Evolutionary conservation across 2,888 invertebrate genomes (phyloP), one percentile per base, ranked within the genome.

Genomic region (Meghimatium bilineatum): DNA sequence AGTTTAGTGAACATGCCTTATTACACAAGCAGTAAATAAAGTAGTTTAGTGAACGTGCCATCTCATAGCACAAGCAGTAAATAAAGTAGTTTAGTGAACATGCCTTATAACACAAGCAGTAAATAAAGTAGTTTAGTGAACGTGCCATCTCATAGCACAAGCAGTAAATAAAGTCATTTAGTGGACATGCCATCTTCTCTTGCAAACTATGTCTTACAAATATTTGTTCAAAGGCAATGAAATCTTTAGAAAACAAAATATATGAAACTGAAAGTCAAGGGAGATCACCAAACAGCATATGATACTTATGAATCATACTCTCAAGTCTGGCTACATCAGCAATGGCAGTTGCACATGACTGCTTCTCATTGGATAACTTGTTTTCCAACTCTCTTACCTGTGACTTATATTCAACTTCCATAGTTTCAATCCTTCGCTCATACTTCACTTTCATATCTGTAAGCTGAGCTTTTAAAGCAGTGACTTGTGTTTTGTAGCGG

Each of bases 311-410:
- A 20, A 91, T 79, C 75, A 91, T 87, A 32, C 88, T 82, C 83
- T 92, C 91, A n/a, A 93, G 84, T 8, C 85, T 83, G 14, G 92
- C 87, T 12, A 91, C 88, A 79, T 88, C 86, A 26, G 88, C 85
- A 56, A 92, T 89, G 52, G 92, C 91, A 34, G 91, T 89, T 32
- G 88, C 88, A 36, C 88, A 88, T n/a, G 89, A 88, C 8, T 80
- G 69, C 52, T 86, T 88, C 86, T 92, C 92, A n/a, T 83, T 85
- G 26, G 89, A 87, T 66, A 92, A 72, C 78, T 90, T 89, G 26
- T 83, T 71, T 52, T 87, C 86, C 44, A 92, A 80, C 23, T 89
- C 88, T 29, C 87, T 77, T 23, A 90, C 56, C 69, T 90, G 85
- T n/a, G 72, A 80, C 79, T 87, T 86, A 83, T 89, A 87, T 60